These are phyloP conservation scores for Torymus tubicola DNA, from an alignment of 2,888 invertebrate genomes.

Conservation along the genomic window DNA sequence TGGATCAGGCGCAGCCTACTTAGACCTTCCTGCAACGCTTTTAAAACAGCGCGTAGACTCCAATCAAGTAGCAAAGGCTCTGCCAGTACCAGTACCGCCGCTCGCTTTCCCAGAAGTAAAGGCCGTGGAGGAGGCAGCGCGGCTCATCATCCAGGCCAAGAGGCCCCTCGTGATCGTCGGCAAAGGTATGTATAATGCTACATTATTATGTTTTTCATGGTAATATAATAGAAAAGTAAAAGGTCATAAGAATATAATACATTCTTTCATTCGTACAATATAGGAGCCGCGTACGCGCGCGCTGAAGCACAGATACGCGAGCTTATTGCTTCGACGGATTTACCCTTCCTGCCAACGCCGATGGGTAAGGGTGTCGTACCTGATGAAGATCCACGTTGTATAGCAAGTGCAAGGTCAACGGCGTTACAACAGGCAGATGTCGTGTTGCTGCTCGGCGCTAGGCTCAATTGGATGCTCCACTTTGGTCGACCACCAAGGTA, in stretches of 20 bases:
- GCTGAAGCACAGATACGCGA: slow-evolving; percentile 86
- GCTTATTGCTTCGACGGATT: slow-evolving; percentile 83
- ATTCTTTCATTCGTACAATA: slow-evolving; percentile 67
- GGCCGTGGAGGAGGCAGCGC: slow-evolving; percentile 84
- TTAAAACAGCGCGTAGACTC: slow-evolving; percentile 78
- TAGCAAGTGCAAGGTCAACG: slow-evolving; percentile 90
- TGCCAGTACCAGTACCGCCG: slow-evolving; percentile 80
- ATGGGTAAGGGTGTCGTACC: slow-evolving; percentile 93
- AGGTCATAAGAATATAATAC: too few relatives aligned
- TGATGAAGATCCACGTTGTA: slow-evolving; percentile 84
- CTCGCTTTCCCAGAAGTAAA: slow-evolving; percentile 84
- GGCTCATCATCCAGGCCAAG: slow-evolving; percentile 83
- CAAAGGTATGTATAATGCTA: slow-evolving; percentile 79
- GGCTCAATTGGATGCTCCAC: slow-evolving; percentile 98
- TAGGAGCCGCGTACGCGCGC: slow-evolving; percentile 89
- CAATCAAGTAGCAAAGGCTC: slow-evolving; percentile 66
- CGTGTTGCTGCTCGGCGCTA: slow-evolving; percentile 90
- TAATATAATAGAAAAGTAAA: too few relatives aligned
- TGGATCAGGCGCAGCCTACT: slow-evolving; percentile 82
- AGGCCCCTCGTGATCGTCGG: slow-evolving; percentile 94
- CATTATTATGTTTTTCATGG: background rate
- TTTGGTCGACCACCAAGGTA: slow-evolving; percentile 94
- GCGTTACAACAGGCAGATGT: slow-evolving; percentile 94
- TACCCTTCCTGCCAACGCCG: slow-evolving; percentile 96
- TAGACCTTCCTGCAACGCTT: slow-evolving; percentile 94